phyloP scores from a whole-genome alignment of 92 coral and sea anemone genomes.

The Pocillopora meandrina region DNA sequence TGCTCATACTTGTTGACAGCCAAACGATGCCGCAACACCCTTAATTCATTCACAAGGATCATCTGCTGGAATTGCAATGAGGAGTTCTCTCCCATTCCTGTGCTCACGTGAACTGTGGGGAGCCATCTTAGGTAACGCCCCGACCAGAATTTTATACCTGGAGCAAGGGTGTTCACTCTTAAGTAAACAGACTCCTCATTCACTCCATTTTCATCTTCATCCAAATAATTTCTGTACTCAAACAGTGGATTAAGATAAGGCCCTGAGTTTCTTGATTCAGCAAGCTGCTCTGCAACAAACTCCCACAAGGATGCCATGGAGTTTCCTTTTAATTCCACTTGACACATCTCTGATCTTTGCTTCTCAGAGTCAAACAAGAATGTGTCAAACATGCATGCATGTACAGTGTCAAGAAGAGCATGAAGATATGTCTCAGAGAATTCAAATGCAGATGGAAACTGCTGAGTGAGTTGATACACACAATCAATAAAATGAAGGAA shows the following conservation, averaged over 20 bases:
- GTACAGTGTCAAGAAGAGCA: constrained; percentile 85
- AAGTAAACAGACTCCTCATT: constrained; percentile 47
- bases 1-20: constrained; percentile 55
- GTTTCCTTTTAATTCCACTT: constrained; percentile 57
- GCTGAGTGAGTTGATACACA: constrained; percentile 88
- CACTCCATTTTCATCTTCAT: constrained; percentile 48
- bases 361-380: constrained; percentile 92
- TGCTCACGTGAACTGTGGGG: constrained; percentile 88
- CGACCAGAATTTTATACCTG: constrained; percentile 92
- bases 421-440: constrained; percentile 94
- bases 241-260: constrained; percentile 86
- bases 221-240: constrained; percentile 65
- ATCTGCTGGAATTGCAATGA: constrained; percentile 92
- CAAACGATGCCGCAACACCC: constrained; percentile 78
- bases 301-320: constrained; percentile 91
- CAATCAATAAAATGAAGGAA: constrained; percentile 96
- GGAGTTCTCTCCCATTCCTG: constrained; percentile 92
- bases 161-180: constrained; percentile 77
- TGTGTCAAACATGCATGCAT: constrained; percentile 95
- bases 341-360: constrained; percentile 64
- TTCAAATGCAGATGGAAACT: constrained; percentile 97
- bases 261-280: constrained; percentile 73
- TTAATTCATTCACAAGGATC: constrained; percentile 89
- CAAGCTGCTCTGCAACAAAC: constrained; percentile 82
- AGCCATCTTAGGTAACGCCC: constrained; percentile 94